These are phyloP conservation scores for Premnoplex brunnescens DNA, from an alignment of 2,797 vertebrate genomes.

Conservation along the genomic window DNA sequence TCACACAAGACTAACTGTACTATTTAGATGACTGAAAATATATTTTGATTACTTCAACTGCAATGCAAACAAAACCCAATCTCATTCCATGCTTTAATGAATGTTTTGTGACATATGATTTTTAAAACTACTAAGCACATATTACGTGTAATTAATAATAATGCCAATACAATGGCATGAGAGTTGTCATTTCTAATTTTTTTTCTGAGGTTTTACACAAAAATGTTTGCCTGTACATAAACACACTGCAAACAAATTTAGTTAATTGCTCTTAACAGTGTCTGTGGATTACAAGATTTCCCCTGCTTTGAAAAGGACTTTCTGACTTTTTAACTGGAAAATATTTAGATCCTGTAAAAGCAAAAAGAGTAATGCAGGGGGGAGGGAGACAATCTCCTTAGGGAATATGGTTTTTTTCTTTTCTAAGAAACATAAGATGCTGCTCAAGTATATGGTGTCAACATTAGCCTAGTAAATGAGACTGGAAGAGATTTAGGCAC, in stretches of 20 bases:
- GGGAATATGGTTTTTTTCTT: neutral
- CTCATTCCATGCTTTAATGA: neutral
- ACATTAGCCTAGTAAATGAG: neutral
- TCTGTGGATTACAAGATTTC: neutral
- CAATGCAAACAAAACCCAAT: neutral
- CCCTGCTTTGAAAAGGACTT: neutral
- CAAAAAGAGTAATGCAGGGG: rapidly evolving
- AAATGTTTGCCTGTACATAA: neutral
- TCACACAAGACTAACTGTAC: neutral
- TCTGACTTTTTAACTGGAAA: neutral
- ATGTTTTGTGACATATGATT: neutral
- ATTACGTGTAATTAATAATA: neutral
- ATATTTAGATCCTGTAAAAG: neutral
- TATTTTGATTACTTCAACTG: neutral
- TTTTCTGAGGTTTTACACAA: neutral
- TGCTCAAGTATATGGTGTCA: neutral
- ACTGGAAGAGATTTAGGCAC: neutral
- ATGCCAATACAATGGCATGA: neutral
- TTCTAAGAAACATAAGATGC: neutral
- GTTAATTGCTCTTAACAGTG: neutral
- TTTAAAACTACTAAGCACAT: neutral
- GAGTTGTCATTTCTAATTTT: neutral
- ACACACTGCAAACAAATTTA: neutral
- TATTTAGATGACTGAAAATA: neutral
- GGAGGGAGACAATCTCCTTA: neutral